Evolutionary conservation across 2,797 vertebrate genomes (phyloP).

Genomic region (Labroides dimidiatus): DNA sequence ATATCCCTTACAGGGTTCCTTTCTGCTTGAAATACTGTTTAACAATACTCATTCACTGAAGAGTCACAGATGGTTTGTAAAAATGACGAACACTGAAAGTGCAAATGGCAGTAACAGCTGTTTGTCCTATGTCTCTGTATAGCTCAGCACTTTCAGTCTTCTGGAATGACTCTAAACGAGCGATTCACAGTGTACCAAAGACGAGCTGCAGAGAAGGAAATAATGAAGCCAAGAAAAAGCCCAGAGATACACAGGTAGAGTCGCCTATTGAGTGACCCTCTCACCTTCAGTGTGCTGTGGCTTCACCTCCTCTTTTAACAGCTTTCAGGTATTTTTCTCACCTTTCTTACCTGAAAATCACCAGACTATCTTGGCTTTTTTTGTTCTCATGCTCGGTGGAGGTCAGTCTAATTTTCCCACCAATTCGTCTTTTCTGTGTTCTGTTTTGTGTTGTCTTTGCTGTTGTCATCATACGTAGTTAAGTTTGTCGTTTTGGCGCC

Average conservation of each 20-base stretch:
- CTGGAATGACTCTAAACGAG: slow-evolving; percentile 94
- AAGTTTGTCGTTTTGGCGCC: slow-evolving; percentile 1
- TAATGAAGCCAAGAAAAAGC: slow-evolving; percentile 95
- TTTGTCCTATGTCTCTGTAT: slow-evolving; percentile 47
- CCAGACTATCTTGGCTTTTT: slow-evolving; percentile 62
- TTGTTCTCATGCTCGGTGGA: slow-evolving; percentile 66
- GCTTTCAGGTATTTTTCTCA: slow-evolving; percentile 75
- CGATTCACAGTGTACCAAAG: slow-evolving; percentile 98
- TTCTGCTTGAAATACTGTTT: neutral
- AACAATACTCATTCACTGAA: slow-evolving; percentile 1
- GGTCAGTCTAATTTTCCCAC: slow-evolving; percentile 63
- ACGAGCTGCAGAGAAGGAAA: slow-evolving; percentile 94
- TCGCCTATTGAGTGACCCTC: slow-evolving; percentile 73
- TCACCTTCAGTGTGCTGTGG: slow-evolving; percentile 78
- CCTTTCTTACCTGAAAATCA: slow-evolving; percentile 69
- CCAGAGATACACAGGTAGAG: slow-evolving; percentile 99
- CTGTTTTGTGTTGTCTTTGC: slow-evolving; percentile 35
- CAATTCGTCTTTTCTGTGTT: slow-evolving; percentile 30
- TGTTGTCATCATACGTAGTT: slow-evolving; percentile 9
- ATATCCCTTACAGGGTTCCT: neutral
- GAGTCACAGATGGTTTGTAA: slow-evolving; percentile 9
- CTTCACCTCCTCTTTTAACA: slow-evolving; percentile 79
- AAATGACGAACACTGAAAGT: neutral
- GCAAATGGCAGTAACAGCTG: neutral
- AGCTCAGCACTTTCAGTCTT: slow-evolving; percentile 97